A percentile compares a stretch with the other conserved stretches of the same genome.
These are phyloP conservation scores for Phenganax subtilis DNA, from an alignment of 92 coral and sea anemone genomes.

Conservation along the genomic window DNA sequence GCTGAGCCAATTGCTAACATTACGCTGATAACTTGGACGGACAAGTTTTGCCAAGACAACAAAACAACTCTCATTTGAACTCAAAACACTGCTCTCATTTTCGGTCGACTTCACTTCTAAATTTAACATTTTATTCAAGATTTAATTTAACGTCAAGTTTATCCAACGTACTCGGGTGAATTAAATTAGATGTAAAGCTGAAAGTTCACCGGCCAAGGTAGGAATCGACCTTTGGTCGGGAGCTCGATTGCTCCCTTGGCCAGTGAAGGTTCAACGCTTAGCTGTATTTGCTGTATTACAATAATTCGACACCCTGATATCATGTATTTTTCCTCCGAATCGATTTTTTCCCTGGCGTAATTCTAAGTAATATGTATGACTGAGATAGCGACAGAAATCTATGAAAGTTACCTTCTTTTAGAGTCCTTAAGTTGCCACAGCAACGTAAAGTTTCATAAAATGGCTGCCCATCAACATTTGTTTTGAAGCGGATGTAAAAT, in stretches of 20 bases:
- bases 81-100: not conserved
- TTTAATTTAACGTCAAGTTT: not conserved
- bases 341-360: too few species aligned
- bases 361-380: not conserved
- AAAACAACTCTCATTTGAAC: conserved; percentile 31
- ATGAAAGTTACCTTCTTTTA: not conserved
- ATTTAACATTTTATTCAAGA: too few species aligned
- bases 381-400: not conserved
- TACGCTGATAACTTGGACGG: conserved; percentile 20
- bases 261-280: too few species aligned
- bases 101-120: not conserved
- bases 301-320: too few species aligned
- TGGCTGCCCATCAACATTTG: conserved; percentile 39
- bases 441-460: conserved; percentile 36
- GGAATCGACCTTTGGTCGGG: too few species aligned
- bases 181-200: too few species aligned
- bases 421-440: conserved; percentile 7
- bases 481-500: conserved; percentile 48
- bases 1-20: not conserved
- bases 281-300: too few species aligned
- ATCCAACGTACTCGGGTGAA: too few species aligned
- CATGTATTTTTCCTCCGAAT: too few species aligned
- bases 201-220: too few species aligned
- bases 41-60: conserved; percentile 43
- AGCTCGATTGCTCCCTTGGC: too few species aligned